Base-by-base conservation (phyloP, 2,113 vertebrate genomes). In the Mustela lutreola region DNA sequence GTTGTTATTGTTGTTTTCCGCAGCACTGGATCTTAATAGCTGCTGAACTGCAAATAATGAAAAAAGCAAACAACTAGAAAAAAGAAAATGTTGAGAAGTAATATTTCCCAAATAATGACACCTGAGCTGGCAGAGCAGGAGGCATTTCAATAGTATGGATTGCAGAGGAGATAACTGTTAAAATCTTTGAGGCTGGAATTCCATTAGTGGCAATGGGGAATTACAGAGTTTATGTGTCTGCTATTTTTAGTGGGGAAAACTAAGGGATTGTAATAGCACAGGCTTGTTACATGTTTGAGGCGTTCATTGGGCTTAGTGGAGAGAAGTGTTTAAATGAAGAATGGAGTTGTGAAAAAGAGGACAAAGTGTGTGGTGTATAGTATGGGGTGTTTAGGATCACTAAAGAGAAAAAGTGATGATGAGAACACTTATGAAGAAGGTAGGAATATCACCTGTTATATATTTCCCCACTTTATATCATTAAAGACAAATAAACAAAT, bases 1-100 rank as follows among this genome's bases (percentile, higher is more conserved):
- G 97, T 97, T 97, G 91, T 95, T 96, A 86, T 84, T 97, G 92
- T 95, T 96, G 92, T 97, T 97, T 97, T 95, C 89, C 11, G 0
- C 67, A 65, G 85, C 82, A 31, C 42, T 75, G 79, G 85, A 71
- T 91, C 95, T 97, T 96, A 97, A 97, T 94, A 87, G 94, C 94
- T 95, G 83, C 93, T 95, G 94, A 97, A 90, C 78, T 89, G 85
- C 97, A 97, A 97, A 95, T 97, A 97, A 97, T 78, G 76, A 75
- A 97, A 89, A 96, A 96, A 92, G 67, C 88, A 94, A 96, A 97
- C 81, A 97, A 81, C 75, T 71, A 76, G 95, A 89, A 95, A 95
- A 98, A 95, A 89, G 70, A 94, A 90, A 94, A 95, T 73, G 91
- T 95, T 48, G 91, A 96, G 91, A 56, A 84, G 93, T 87, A 78